phyloP scores from a whole-genome alignment of 2,797 vertebrate species.

The Oreochromis mossambicus region DNA sequence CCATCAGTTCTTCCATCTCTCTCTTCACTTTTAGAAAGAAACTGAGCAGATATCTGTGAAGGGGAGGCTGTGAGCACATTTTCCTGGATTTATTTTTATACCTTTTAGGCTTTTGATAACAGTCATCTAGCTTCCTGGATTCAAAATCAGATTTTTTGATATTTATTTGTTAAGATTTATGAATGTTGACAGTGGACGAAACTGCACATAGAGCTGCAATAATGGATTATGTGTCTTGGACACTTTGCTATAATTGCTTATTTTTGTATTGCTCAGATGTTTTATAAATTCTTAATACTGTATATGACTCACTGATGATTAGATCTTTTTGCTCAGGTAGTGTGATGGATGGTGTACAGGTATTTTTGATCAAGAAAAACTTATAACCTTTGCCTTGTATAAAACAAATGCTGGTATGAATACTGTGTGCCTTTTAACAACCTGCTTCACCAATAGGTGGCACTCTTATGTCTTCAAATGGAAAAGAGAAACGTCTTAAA shows the following conservation, averaged over 20 bases:
- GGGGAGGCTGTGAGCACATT: slow-evolving; percentile 1
- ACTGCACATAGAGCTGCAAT: neutral
- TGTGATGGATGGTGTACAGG: slow-evolving; percentile 25
- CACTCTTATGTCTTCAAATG: neutral
- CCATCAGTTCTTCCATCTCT: neutral
- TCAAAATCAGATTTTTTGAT: slow-evolving; percentile 6
- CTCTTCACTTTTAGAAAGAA: neutral
- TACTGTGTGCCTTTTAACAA: neutral
- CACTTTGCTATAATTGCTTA: neutral
- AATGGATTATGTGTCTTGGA: neutral
- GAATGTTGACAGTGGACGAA: neutral
- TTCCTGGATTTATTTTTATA: slow-evolving; percentile 40
- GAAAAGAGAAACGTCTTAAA: neutral
- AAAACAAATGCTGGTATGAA: neutral
- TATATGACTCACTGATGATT: slow-evolving; percentile 12
- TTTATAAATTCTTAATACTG: slow-evolving; percentile 28
- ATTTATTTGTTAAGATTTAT: slow-evolving; percentile 48
- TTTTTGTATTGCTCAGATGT: slow-evolving; percentile 1
- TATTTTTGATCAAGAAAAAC: neutral
- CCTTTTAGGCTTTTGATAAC: neutral
- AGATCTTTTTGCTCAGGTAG: slow-evolving; percentile 58
- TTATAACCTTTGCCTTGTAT: neutral
- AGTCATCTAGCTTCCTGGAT: neutral
- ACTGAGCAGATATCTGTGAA: slow-evolving; percentile 11
- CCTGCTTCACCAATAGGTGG: slow-evolving; percentile 16